Conservation (phyloP, 2,888 invertebrate species). For the Sarcophaga rosellei region DNA sequence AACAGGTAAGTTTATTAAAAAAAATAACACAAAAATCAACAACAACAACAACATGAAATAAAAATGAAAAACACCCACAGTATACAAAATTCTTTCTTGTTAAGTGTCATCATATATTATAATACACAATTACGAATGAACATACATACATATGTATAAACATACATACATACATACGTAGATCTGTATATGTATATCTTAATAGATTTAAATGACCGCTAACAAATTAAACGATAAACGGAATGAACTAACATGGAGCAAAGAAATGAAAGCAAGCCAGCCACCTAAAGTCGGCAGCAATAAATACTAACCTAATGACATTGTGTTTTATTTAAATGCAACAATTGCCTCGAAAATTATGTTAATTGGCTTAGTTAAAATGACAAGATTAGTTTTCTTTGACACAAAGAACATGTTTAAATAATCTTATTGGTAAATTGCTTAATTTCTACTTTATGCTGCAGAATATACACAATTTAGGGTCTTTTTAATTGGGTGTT, state of each 20-base stretch:
- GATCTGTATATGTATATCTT: not conserved
- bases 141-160: too few species aligned
- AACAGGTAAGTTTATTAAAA: constrained; percentile 75
- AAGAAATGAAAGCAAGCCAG: not conserved
- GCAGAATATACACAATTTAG: not conserved
- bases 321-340: constrained; percentile 38
- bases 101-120: too few species aligned
- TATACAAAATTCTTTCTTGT: not conserved
- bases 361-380: constrained; percentile 50
- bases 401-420: constrained; percentile 31
- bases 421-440: constrained; percentile 20
- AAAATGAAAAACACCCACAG: not conserved
- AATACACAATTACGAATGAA: not conserved
- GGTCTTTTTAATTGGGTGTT: too few species aligned
- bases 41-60: not conserved
- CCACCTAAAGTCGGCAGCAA: not conserved
- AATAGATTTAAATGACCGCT: not conserved
- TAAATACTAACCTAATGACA: constrained; percentile 46
- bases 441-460: not conserved
- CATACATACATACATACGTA: not conserved
- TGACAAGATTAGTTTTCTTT: constrained; percentile 34
- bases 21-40: constrained; percentile 2
- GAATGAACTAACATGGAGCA: not conserved
- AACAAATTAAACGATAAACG: not conserved
- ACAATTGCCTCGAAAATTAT: constrained; percentile 45